Evolutionary conservation across 2,888 invertebrate species (phyloP).

Genomic region (Meteorus cinctellus): DNA sequence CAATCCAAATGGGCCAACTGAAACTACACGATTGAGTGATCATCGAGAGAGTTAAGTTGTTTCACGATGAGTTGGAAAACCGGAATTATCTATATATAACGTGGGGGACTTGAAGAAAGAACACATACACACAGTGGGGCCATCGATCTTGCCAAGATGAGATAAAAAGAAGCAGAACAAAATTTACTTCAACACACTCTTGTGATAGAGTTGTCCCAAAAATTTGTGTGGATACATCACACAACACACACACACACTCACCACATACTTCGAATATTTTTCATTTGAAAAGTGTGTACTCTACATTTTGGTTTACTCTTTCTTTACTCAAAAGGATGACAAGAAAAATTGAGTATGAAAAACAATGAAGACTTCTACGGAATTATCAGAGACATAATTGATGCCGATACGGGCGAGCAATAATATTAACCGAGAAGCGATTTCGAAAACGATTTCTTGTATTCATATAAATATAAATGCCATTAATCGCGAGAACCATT

Average conservation of each 20-base stretch:
- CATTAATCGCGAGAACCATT: slow-evolving; percentile 20
- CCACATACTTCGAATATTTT: not conserved
- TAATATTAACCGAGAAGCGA: slow-evolving; percentile 20
- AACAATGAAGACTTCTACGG: slow-evolving; percentile 19
- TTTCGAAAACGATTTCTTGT: slow-evolving; percentile 12
- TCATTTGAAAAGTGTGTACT: not conserved
- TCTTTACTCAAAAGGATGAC: not conserved
- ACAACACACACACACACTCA: not conserved
- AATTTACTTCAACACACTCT: not conserved
- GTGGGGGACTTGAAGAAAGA: not conserved
- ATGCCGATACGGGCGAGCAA: slow-evolving; percentile 25
- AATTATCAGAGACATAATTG: slow-evolving; percentile 12
- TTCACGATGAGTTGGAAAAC: slow-evolving; percentile 27
- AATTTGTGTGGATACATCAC: not conserved
- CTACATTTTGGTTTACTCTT: not conserved
- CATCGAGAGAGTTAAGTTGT: slow-evolving; percentile 68
- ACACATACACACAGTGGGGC: not conserved
- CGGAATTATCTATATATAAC: not conserved
- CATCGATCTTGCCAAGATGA: slow-evolving; percentile 31
- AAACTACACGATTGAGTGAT: slow-evolving; percentile 66
- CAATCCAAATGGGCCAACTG: slow-evolving; percentile 61
- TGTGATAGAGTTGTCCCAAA: not conserved
- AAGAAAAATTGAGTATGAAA: not conserved
- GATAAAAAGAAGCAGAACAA: not conserved
- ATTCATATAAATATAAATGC: slow-evolving; percentile 22